Conservation (phyloP, 2,888 invertebrate species). For the Eledone cirrhosa region DNA sequence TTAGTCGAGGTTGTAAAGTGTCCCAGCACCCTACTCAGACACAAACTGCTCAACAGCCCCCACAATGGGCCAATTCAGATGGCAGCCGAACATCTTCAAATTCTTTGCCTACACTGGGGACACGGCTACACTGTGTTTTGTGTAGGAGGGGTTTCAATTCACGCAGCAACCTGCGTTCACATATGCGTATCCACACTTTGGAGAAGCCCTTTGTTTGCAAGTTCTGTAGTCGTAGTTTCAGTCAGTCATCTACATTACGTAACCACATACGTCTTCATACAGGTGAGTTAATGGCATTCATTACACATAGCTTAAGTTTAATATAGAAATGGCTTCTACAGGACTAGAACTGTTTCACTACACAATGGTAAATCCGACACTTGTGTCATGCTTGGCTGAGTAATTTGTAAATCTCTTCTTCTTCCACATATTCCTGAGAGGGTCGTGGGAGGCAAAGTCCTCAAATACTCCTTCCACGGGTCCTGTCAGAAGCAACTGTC, state of each 20-base stretch:
- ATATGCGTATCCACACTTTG: slow-evolving; percentile 65
- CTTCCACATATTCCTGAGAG: slow-evolving; percentile 10
- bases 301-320: too few species aligned
- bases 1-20: too few species aligned
- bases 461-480: too few species aligned
- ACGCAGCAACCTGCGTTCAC: slow-evolving; percentile 63
- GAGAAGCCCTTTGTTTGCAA: slow-evolving; percentile 62
- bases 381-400: too few species aligned
- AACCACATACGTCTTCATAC: slow-evolving; percentile 64
- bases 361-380: too few species aligned
- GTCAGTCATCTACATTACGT: slow-evolving; percentile 64
- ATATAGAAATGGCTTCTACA: too few species aligned
- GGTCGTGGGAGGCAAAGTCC: too few species aligned
- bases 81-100: neutral
- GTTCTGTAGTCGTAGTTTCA: slow-evolving; percentile 59
- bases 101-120: neutral
- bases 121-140: slow-evolving; percentile 52
- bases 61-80: too few species aligned
- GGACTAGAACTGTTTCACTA: too few species aligned
- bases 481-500: too few species aligned
- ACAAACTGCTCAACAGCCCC: too few species aligned
- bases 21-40: too few species aligned
- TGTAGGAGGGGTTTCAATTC: slow-evolving; percentile 64
- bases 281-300: slow-evolving; percentile 44
- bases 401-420: slow-evolving; percentile 23